Base-by-base conservation (phyloP, 2,113 vertebrate genomes). In the Phalacrocorax brasilianus region DNA sequence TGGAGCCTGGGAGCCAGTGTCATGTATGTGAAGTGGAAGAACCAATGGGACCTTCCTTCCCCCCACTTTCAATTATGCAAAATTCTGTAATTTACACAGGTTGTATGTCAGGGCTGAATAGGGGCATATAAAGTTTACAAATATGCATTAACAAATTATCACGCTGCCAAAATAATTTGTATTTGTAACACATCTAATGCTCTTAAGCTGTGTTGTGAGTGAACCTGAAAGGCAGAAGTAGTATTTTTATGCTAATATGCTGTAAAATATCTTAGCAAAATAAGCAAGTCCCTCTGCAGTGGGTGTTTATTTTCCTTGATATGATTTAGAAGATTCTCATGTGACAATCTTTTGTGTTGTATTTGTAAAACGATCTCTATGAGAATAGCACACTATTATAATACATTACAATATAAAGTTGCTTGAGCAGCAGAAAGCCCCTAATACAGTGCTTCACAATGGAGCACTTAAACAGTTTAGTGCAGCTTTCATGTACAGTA, bases 401-500 rank as follows among this genome's bases (percentile, higher is more conserved):
- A 97, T 96, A 94, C 78, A 92, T 97, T 97, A 93, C 89, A 92
- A 93, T 96, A 70, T 91, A 59, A 83, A 98, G 95, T 96, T 96
- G 95, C 92, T 96, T 88, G 94, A 97, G 79, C 96, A 97, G 96
- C 96, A 97, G 94, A 98, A 95, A 97, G 66, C 83, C 62, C 91
- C 95, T 97, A 95, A 97, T 95, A 96, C 63, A 91, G 61, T 49
- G 83, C 92, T 95, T 77, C 74, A 96, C 95, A 89, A 93, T 79
- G 91, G 73, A 96, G 85, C 96, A 95, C 96, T 98, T 98, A 97
- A 96, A 96, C 93, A 96, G 93, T 97, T 97, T 96, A 97, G 97
- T 97, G 94, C 90, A 95, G 95, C 93, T 98, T 98, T 97, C 89
- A 96, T 94, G 95, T 78, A 70, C 65, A 67, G 76, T 91, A 78